Evolutionary conservation across 53 echinoderm and acorn worm genomes (phyloP).

Genomic region (Arbacia lixula): DNA sequence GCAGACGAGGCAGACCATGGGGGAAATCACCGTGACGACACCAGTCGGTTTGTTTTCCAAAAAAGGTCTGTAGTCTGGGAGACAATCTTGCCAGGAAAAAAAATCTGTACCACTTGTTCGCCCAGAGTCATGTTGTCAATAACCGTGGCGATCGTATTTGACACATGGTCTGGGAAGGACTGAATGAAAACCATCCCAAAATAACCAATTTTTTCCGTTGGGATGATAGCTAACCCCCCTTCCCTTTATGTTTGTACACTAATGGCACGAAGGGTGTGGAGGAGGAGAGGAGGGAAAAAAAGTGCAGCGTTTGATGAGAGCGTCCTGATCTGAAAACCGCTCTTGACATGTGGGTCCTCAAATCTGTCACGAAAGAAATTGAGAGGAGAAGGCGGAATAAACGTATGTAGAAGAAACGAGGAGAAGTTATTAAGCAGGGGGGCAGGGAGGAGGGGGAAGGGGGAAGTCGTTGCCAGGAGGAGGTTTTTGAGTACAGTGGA

Average conservation of each 20-base stretch:
- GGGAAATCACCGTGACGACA: constrained; percentile 30
- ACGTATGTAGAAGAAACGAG: background rate
- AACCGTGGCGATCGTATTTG: background rate
- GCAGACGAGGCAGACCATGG: too few species aligned
- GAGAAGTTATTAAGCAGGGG: too few species aligned
- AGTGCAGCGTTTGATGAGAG: background rate
- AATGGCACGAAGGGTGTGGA: too few species aligned
- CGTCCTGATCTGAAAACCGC: constrained; percentile 23
- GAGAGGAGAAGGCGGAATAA: background rate
- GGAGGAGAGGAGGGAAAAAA: background rate
- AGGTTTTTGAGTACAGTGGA: background rate
- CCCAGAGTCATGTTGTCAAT: constrained; percentile 25
- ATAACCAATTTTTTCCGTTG: background rate
- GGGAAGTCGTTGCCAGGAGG: background rate
- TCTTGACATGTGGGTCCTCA: constrained; percentile 29
- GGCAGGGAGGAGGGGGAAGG: background rate
- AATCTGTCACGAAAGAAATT: constrained; percentile 21
- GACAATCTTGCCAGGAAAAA: background rate
- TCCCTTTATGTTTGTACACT: too few species aligned
- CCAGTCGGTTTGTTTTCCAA: constrained; percentile 18
- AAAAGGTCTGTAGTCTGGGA: constrained; percentile 15
- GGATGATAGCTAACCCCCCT: too few species aligned
- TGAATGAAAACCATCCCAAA: background rate
- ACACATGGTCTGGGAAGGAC: constrained; percentile 3
- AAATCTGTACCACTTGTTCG: background rate